Evolutionary conservation across 2,888 invertebrate genomes (phyloP).

Genomic region (Clistopyga incitator): DNA sequence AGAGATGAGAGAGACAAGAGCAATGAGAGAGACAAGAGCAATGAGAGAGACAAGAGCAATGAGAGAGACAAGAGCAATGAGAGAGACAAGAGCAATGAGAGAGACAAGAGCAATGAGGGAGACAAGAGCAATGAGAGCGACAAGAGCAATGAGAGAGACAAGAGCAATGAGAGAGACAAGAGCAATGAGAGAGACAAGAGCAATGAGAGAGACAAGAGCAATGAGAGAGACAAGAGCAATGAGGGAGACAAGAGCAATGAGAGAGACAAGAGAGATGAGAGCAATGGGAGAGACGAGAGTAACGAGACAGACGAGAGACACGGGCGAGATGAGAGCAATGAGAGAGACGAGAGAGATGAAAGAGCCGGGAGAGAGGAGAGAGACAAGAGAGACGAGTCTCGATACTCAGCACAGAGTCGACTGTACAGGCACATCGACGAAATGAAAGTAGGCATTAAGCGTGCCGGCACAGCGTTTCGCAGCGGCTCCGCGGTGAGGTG

Average conservation of each 20-base stretch:
- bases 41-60: no score
- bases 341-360: conserved; percentile 7
- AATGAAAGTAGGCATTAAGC: conserved; percentile 24
- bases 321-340: no score
- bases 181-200: no score
- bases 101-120: no score
- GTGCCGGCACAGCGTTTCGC: background rate
- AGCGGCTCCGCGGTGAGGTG: conserved; percentile 66
- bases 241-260: conserved; percentile 12
- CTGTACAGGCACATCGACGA: conserved; percentile 9
- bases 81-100: no score
- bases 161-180: no score
- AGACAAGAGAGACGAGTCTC: background rate
- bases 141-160: background rate
- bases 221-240: background rate
- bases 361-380: background rate
- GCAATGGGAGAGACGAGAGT: no score
- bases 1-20: no score
- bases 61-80: no score
- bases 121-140: conserved; percentile 1
- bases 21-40: no score
- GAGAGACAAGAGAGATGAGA: background rate
- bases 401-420: conserved; percentile 5
- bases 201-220: no score
- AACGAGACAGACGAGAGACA: no score